A percentile compares a stretch with the other conserved stretches of the same genome.
phyloP scores from a whole-genome alignment of 2,888 invertebrate species.

The Tortrix viridana region DNA sequence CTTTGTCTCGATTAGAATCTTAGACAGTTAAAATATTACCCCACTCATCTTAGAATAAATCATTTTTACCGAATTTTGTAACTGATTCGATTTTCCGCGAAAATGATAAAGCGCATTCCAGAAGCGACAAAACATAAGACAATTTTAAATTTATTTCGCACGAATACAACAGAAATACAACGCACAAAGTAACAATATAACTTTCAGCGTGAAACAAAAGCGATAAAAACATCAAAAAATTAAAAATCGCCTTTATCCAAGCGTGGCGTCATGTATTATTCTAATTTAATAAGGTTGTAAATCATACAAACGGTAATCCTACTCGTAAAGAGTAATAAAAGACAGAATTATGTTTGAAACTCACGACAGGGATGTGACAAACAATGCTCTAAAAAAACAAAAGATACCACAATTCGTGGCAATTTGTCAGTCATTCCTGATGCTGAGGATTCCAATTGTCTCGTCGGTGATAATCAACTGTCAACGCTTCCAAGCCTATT shows the following conservation, averaged over 20 bases:
- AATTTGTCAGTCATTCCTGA: conserved; percentile 74
- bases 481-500: conserved; percentile 70
- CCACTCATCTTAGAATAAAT: conserved; percentile 20
- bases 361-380: conserved; percentile 40
- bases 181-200: conserved; percentile 45
- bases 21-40: conserved; percentile 35
- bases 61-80: conserved; percentile 6
- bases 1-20: conserved; percentile 51
- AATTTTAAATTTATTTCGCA: conserved; percentile 37
- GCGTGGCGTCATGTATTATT: conserved; percentile 61
- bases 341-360: conserved; percentile 42
- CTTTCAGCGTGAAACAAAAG: conserved; percentile 61
- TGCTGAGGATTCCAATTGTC: conserved; percentile 65
- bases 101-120: conserved; percentile 25
- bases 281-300: conserved; percentile 64
- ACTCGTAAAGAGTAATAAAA: conserved; percentile 60
- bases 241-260: conserved; percentile 63
- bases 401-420: conserved; percentile 52
- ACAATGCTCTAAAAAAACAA: conserved; percentile 63
- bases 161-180: conserved; percentile 26
- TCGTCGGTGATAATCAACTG: conserved; percentile 68
- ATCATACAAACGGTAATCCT: conserved; percentile 62
- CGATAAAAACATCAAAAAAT: conserved; percentile 68
- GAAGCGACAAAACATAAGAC: conserved; percentile 38
- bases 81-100: conserved; percentile 17